A percentile compares a stretch with the other conserved stretches of the same genome.
phyloP scores from a whole-genome alignment of 2,888 invertebrate genomes.

The Laothoe populi region DNA sequence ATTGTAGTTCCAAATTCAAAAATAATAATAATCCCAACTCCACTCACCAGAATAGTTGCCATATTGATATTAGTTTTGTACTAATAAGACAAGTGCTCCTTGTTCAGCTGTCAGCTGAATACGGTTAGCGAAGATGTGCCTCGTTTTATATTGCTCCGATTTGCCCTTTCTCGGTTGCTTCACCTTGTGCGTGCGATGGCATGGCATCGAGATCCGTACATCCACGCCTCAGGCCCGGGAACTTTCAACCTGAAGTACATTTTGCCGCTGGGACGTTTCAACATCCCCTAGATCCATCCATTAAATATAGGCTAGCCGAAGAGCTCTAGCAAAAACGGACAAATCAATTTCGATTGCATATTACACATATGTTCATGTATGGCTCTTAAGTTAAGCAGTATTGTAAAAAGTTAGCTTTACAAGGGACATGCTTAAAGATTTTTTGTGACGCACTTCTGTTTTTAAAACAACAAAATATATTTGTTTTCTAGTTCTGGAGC shows the following conservation, averaged over 20 bases:
- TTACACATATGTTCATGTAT: neutral
- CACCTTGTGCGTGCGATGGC: conserved; percentile 78
- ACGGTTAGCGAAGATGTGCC: conserved; percentile 74
- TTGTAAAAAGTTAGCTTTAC: too few relatives aligned
- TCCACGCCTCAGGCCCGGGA: conserved; percentile 54
- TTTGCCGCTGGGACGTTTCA: conserved; percentile 7
- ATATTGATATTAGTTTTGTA: conserved; percentile 53
- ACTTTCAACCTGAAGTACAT: conserved; percentile 34
- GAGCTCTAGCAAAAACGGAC: neutral
- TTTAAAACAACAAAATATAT: too few relatives aligned
- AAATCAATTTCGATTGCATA: neutral
- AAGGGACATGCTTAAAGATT: too few relatives aligned
- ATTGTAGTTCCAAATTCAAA: neutral
- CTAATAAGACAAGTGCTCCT: conserved; percentile 57
- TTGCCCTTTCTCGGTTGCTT: conserved; percentile 83
- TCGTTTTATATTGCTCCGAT: conserved; percentile 81
- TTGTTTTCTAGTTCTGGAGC: too few relatives aligned
- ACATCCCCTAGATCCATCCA: neutral
- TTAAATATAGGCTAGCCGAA: neutral
- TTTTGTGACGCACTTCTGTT: too few relatives aligned
- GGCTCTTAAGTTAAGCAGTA: too few relatives aligned
- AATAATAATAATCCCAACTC: neutral
- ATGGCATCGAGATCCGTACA: conserved; percentile 66
- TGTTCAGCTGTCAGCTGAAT: conserved; percentile 73
- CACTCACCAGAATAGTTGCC: conserved; percentile 71